Evolutionary conservation across 64 coral and sea anemone species (phyloP).

Genomic region (Porites australiensis): DNA sequence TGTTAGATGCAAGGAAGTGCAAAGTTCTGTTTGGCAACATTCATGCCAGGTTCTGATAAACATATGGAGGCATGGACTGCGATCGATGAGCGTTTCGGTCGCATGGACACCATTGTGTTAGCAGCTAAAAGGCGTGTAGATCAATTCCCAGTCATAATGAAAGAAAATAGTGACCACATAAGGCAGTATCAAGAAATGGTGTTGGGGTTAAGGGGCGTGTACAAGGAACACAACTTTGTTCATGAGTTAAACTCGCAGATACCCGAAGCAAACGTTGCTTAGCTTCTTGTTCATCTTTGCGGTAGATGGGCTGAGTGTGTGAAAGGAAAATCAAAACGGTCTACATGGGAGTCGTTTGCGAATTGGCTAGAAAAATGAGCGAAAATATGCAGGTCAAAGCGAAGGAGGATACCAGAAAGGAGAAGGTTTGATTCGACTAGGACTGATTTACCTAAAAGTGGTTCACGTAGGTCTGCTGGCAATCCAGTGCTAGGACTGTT

Average conservation of each 20-base stretch:
- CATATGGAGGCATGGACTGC: neutral
- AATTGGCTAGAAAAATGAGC: neutral
- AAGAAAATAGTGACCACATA: slow-evolving; percentile 14
- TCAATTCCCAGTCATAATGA: neutral
- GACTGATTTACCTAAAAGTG: neutral
- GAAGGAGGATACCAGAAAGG: neutral
- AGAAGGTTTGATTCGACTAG: neutral
- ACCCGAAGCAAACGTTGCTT: neutral
- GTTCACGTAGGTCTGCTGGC: neutral
- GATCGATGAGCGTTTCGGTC: neutral
- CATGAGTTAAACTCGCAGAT: neutral
- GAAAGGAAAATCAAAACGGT: slow-evolving; percentile 10
- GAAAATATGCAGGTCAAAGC: neutral
- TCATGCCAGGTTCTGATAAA: slow-evolving; percentile 2
- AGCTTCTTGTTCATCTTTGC: neutral
- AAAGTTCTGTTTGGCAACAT: neutral
- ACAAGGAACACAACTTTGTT: neutral
- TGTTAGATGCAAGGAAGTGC: neutral
- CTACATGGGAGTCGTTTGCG: neutral
- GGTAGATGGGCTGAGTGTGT: slow-evolving; percentile 17
- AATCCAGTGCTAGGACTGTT: too few relatives aligned
- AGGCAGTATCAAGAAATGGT: slow-evolving; percentile 12
- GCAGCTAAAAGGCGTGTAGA: neutral
- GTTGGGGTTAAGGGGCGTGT: neutral
- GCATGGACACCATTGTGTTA: neutral